phyloP scores from a whole-genome alignment of 2,797 vertebrate species.

The Bovichtus variegatus region DNA sequence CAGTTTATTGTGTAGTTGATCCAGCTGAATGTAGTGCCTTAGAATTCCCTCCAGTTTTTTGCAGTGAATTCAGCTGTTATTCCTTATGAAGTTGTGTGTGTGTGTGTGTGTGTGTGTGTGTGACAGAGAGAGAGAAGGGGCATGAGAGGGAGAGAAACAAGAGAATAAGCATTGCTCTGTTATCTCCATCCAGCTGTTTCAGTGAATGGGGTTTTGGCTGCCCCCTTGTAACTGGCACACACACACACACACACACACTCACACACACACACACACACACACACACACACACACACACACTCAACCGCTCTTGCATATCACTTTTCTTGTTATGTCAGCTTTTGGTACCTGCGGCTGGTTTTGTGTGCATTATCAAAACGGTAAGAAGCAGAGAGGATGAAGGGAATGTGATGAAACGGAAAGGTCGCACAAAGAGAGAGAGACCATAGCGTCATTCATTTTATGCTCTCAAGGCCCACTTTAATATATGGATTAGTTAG shows the following conservation, averaged over 20 bases:
- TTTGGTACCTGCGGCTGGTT: constrained; percentile 34
- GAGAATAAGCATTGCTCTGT: constrained; percentile 58
- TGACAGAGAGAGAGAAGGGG: background rate
- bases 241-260: constrained; percentile 25
- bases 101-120: constrained; percentile 4
- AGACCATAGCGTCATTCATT: constrained; percentile 58
- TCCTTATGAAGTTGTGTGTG: constrained; percentile 5
- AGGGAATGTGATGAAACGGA: constrained; percentile 45
- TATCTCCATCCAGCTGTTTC: constrained; percentile 75
- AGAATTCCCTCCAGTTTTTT: constrained; percentile 19
- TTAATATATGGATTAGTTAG: constrained; percentile 78
- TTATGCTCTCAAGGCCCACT: constrained; percentile 65
- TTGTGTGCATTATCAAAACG: constrained; percentile 40
- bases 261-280: constrained; percentile 20
- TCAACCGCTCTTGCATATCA: constrained; percentile 20
- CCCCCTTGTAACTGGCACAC: constrained; percentile 36
- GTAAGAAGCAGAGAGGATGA: constrained; percentile 16
- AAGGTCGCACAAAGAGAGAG: constrained; percentile 49
- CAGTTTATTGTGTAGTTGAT: constrained; percentile 28
- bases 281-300: constrained; percentile 21
- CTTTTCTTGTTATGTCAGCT: constrained; percentile 33
- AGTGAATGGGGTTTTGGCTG: constrained; percentile 27
- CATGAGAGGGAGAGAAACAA: background rate
- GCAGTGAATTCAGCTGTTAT: constrained; percentile 32
- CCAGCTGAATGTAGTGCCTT: constrained; percentile 22